These are phyloP conservation scores for Ammospiza maritima DNA, from an alignment of 2,797 vertebrate species.

Conservation along the genomic window DNA sequence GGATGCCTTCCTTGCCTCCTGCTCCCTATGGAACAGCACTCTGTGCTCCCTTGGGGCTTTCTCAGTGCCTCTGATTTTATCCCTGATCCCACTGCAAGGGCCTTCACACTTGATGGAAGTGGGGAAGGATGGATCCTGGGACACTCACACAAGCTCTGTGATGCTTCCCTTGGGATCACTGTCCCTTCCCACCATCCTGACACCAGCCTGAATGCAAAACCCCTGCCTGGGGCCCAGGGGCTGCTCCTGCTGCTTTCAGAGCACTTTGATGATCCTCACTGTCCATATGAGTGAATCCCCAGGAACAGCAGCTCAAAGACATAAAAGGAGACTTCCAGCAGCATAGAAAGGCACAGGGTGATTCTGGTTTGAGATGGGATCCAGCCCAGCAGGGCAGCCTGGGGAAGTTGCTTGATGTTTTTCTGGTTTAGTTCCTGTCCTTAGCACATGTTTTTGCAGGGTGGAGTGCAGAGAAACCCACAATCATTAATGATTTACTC, in stretches of 20 bases:
- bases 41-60: background rate
- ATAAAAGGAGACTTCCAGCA: background rate
- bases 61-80: background rate
- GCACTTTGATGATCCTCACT: background rate
- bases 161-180: background rate
- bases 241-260: background rate
- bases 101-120: accelerated
- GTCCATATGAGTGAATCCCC: background rate
- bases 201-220: accelerated
- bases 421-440: background rate
- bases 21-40: background rate
- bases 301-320: background rate
- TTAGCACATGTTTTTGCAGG: background rate
- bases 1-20: background rate
- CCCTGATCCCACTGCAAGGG: background rate
- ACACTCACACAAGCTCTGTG: background rate
- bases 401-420: background rate
- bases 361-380: background rate
- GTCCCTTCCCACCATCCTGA: background rate
- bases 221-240: background rate
- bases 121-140: background rate
- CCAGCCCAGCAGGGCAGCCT: conserved; percentile 2
- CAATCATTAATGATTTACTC: background rate
- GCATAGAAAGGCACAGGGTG: background rate
- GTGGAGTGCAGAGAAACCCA: background rate